Evolutionary conservation across 1,140 invertebrate genomes (phyloP).

Genomic region (Monomorium pharaonis): DNA sequence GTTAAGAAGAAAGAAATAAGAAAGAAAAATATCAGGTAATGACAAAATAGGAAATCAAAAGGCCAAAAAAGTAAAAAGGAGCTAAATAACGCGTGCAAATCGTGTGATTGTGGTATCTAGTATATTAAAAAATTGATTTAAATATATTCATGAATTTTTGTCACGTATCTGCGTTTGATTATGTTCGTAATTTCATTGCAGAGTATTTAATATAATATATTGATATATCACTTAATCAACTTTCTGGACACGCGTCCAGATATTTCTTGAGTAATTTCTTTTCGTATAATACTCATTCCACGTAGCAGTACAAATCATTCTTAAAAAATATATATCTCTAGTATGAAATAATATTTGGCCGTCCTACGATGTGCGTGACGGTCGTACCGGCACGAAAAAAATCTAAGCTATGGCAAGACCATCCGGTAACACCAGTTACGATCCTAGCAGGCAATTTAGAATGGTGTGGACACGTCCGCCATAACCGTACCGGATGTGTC

Average conservation of each 20-base stretch:
- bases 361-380: neutral
- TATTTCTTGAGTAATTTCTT: neutral
- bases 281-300: neutral
- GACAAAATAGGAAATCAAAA: too few species aligned
- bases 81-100: too few species aligned
- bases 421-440: constrained; percentile 19
- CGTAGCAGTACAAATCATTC: neutral
- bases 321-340: neutral
- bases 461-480: constrained; percentile 57
- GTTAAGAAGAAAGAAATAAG: too few species aligned
- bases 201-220: neutral
- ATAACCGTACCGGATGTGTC: constrained; percentile 66
- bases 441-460: constrained; percentile 62
- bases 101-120: too few species aligned
- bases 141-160: neutral
- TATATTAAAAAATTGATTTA: neutral
- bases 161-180: neutral
- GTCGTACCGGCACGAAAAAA: constrained; percentile 17
- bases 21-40: too few species aligned
- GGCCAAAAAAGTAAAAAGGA: too few species aligned
- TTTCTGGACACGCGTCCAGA: too few species aligned
- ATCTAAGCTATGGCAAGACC: constrained; percentile 27
- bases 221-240: neutral
- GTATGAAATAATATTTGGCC: constrained; percentile 3
- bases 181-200: neutral